These are phyloP conservation scores for Eupeodes luniger DNA, from an alignment of 2,888 invertebrate species.

Conservation along the genomic window DNA sequence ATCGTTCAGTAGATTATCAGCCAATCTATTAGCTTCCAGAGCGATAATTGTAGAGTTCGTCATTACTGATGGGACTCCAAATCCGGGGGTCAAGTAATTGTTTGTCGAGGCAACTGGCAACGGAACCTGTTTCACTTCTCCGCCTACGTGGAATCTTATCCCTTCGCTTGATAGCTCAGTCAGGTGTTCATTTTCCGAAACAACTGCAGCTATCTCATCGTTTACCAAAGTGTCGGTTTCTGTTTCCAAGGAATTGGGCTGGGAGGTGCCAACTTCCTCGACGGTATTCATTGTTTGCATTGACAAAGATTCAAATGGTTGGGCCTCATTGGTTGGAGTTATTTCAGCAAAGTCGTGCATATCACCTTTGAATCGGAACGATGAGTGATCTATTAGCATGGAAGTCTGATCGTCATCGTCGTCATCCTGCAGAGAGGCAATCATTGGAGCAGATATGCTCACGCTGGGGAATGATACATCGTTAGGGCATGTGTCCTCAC, in stretches of 20 bases:
- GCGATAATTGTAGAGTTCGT: constrained; percentile 90
- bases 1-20: constrained; percentile 84
- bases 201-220: constrained; percentile 68
- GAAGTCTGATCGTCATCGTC: constrained; percentile 79
- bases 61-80: constrained; percentile 86
- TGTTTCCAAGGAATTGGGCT: constrained; percentile 80
- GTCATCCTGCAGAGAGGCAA: constrained; percentile 89
- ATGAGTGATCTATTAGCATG: constrained; percentile 60
- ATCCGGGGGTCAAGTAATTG: constrained; percentile 74
- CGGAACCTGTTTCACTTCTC: constrained; percentile 80
- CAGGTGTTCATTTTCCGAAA: constrained; percentile 72
- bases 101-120: constrained; percentile 71
- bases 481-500: constrained; percentile 91
- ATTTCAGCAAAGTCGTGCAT: constrained; percentile 80
- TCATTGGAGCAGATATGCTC: constrained; percentile 90
- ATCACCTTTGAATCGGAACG: constrained; percentile 66
- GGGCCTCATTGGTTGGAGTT: constrained; percentile 81
- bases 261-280: constrained; percentile 74
- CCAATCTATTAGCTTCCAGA: constrained; percentile 90
- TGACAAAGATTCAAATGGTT: constrained; percentile 70
- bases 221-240: constrained; percentile 80
- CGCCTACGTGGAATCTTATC: constrained; percentile 81
- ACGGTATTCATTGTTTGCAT: constrained; percentile 65
- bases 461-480: constrained; percentile 93
- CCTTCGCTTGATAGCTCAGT: constrained; percentile 71